These are phyloP conservation scores for Prochilodus magdalenae DNA, from an alignment of 2,113 vertebrate species.

Conservation along the genomic window DNA sequence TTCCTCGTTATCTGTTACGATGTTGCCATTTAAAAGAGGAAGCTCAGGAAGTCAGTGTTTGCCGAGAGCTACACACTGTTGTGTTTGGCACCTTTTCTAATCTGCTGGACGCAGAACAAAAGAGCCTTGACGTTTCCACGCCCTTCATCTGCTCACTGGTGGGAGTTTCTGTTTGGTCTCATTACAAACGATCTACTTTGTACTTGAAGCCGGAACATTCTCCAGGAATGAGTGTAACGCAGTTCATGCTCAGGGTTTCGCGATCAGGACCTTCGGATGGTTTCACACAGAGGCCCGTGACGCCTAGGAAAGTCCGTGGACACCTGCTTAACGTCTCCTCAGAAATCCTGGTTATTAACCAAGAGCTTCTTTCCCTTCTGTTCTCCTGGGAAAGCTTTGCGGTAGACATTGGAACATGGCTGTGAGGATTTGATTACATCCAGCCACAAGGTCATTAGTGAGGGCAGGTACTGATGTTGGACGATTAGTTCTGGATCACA, in stretches of 20 bases:
- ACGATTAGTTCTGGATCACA: no score
- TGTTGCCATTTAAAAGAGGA: not conserved
- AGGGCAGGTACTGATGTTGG: no score
- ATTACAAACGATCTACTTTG: not conserved
- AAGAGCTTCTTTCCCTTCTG: no score
- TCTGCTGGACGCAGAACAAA: conserved; percentile 4
- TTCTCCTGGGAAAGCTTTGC: no score
- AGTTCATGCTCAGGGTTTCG: not conserved
- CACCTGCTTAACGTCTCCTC: no score
- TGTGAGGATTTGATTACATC: no score
- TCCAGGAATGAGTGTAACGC: not conserved
- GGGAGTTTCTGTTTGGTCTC: not conserved
- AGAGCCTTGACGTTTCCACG: not conserved
- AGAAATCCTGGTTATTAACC: no score
- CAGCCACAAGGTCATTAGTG: no score
- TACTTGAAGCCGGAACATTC: not conserved
- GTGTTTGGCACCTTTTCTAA: not conserved
- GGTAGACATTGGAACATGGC: no score
- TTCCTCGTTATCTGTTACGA: not conserved
- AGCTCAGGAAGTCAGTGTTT: not conserved
- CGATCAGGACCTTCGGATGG: not conserved
- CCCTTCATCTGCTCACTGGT: not conserved
- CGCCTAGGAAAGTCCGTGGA: no score
- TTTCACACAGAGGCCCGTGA: no score
- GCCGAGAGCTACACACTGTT: not conserved